These are phyloP conservation scores for Trichopoda pennipes DNA, from an alignment of 2,888 invertebrate genomes.

Conservation along the genomic window DNA sequence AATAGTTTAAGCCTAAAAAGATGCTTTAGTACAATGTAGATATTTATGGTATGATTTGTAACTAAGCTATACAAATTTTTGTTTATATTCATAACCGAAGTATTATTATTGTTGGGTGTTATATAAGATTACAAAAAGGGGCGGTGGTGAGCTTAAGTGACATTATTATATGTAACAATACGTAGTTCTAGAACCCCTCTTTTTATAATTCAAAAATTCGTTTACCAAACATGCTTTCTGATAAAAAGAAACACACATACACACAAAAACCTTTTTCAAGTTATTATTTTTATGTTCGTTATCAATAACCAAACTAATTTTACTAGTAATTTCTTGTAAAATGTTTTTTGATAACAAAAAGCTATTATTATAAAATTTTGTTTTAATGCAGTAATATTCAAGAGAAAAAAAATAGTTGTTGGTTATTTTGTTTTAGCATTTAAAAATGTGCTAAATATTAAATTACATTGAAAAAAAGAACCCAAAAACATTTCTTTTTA, in stretches of 20 bases:
- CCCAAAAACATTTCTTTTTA: constrained; percentile 64
- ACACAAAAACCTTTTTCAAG: constrained; percentile 62
- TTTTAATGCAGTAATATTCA: constrained; percentile 58
- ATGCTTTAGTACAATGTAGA: constrained; percentile 60
- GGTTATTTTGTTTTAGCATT: constrained; percentile 59
- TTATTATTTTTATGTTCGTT: constrained; percentile 47
- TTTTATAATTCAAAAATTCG: constrained; percentile 48
- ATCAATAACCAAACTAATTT: constrained; percentile 61
- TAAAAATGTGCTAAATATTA: constrained; percentile 64
- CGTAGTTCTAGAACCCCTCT: constrained; percentile 64
- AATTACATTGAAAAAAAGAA: constrained; percentile 62
- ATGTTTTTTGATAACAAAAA: constrained; percentile 56
- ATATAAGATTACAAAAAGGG: constrained; percentile 43
- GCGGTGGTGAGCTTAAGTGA: constrained; percentile 61
- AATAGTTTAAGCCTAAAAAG: constrained; percentile 54
- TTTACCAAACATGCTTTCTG: constrained; percentile 68
- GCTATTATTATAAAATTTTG: constrained; percentile 57
- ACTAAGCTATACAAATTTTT: constrained; percentile 52
- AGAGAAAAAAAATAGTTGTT: constrained; percentile 35
- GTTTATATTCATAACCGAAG: constrained; percentile 24
- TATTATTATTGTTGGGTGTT: constrained; percentile 36
- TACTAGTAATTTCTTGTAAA: constrained; percentile 36
- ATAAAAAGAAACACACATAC: constrained; percentile 61
- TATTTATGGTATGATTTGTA: constrained; percentile 47
- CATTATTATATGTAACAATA: constrained; percentile 57